Evolutionary conservation across 2,113 vertebrate genomes (phyloP), one percentile per base, ranked within the genome.

Genomic region (Dipodomys spectabilis): DNA sequence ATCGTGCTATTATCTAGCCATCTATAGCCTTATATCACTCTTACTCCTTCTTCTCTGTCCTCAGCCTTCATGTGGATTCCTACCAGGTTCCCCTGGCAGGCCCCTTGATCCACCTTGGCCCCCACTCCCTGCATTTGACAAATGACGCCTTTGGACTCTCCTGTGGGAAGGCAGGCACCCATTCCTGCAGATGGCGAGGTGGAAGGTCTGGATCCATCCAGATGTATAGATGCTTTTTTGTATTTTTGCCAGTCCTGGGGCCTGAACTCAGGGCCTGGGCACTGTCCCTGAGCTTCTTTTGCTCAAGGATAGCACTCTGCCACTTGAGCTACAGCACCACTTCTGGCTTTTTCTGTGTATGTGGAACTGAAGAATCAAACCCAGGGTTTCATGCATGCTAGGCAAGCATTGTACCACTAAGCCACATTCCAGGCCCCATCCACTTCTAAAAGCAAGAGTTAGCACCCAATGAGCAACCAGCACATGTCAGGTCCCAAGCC

Each of bases 61-160:
- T 82, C 62, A 53, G 82, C 79, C 85, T 49, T 80, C 32, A 15
- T 82, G n/a, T 28, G 20, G 20, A 80, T 57, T 71, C 16, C 49
- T 57, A 49, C 13, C 28, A 35, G 22, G 3, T 13, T 57, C 30
- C 86, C 44, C 18, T 18, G 53, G 27, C 65, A 32, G 27, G 72
- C 19, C 71, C 39, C 8, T 7, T 8, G 39, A 39, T 32, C 65
- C 25, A 8, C 23, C 4, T 39, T 45, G 18, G 10, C 23, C 10
- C 32, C 75, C 44, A 1, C 10, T n/a, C 82, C 27, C 72, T 71
- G 19, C 15, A 60, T 73, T 88, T 92, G 94, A 79, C 62, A 45
- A 64, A 27, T 39, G 82, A 75, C 18, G 10, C 79, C 73, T 64
- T 82, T 22, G n/a, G 62, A 64, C 44, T 16, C 32, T 23, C 49